Evolutionary conservation across 2,888 invertebrate species (phyloP).

Genomic region (Metallyticus violacea): DNA sequence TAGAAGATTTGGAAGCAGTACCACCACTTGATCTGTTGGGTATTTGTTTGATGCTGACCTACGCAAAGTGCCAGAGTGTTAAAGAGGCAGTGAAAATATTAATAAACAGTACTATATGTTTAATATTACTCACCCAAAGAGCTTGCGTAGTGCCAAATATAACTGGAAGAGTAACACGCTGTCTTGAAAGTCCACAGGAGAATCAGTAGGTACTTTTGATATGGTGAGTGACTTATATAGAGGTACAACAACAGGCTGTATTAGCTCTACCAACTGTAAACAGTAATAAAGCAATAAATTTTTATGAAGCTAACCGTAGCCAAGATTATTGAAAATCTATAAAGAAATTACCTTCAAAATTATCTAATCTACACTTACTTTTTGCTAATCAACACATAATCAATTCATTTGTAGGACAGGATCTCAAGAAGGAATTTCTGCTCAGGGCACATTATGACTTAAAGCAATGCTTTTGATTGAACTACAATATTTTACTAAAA

Average conservation of each 20-base stretch:
- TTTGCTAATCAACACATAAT: no score
- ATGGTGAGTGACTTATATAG: constrained; percentile 72
- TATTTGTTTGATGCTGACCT: neutral
- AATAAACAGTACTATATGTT: neutral
- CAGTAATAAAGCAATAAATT: no score
- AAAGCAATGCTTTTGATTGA: no score
- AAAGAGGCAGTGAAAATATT: neutral
- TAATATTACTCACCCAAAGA: constrained; percentile 60
- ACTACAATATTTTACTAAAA: no score
- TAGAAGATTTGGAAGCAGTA: constrained; percentile 67
- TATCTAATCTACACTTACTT: no score
- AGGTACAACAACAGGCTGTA: constrained; percentile 66
- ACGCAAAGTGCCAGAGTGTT: neutral
- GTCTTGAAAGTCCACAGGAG: constrained; percentile 55
- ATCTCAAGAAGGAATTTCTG: no score
- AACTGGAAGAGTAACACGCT: constrained; percentile 89
- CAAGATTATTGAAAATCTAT: no score
- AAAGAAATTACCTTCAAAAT: no score
- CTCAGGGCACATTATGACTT: no score
- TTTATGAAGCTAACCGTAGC: no score
- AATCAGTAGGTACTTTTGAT: constrained; percentile 48
- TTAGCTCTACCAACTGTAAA: constrained; percentile 54
- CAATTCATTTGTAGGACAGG: no score
- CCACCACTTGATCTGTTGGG: constrained; percentile 9
- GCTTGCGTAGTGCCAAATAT: constrained; percentile 86